Conservation (phyloP, 2,888 invertebrate genomes). For the Philonicus albiceps region DNA sequence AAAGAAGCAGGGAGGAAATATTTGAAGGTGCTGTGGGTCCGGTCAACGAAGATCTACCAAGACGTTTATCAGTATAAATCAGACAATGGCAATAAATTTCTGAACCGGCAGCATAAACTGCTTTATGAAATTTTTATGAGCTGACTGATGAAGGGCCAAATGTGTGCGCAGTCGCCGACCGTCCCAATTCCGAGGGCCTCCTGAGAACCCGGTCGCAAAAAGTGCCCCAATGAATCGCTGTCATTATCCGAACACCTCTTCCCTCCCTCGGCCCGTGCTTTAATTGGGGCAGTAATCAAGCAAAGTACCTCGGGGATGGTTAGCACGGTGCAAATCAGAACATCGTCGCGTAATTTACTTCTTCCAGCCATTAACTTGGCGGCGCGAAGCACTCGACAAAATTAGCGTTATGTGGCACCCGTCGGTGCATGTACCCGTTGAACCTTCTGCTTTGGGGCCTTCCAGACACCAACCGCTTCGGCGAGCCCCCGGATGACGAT, state of each 20-base stretch:
- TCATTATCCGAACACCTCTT: background rate
- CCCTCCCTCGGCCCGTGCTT: background rate
- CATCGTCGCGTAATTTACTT: conserved; percentile 24
- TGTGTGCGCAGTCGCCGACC: background rate
- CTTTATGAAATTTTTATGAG: conserved; percentile 30
- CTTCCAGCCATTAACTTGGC: conserved; percentile 26
- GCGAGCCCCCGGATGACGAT: background rate
- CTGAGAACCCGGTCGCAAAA: background rate
- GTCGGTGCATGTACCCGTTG: background rate
- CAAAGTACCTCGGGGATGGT: background rate
- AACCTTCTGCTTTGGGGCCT: background rate
- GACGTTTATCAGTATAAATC: background rate
- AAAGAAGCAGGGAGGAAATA: background rate
- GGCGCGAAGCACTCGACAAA: conserved; percentile 20
- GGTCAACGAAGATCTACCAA: background rate
- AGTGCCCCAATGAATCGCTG: background rate
- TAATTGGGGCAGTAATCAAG: conserved; percentile 5
- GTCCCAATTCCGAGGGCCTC: no score
- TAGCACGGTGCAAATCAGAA: conserved; percentile 11
- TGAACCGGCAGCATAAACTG: background rate
- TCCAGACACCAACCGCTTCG: background rate
- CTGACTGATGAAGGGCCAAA: background rate
- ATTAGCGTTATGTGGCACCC: background rate
- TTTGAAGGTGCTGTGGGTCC: background rate
- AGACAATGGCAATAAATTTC: conserved; percentile 5